A percentile compares a stretch with the other conserved stretches of the same genome.
Conservation (phyloP, 2,888 invertebrate genomes). For the Amphiduros pacificus region DNA sequence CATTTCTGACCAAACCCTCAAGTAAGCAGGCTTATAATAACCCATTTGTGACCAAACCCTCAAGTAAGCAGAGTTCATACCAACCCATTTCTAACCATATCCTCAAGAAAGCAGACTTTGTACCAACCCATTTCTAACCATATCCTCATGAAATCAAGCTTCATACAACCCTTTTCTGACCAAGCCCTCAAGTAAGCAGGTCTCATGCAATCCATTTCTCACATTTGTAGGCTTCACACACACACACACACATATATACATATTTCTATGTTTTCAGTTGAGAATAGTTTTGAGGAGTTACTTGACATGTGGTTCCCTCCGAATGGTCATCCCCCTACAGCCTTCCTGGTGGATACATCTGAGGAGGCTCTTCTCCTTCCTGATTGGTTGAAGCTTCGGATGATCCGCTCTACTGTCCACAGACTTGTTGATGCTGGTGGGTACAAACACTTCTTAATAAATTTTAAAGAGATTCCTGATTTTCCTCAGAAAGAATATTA, state of each 20-base stretch:
- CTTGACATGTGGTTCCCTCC: conserved; percentile 86
- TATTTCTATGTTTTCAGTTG: conserved; percentile 25
- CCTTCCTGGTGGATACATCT: conserved; percentile 76
- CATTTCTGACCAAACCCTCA: conserved; percentile 51
- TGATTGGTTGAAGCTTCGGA: conserved; percentile 88
- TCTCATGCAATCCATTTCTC: too few species aligned
- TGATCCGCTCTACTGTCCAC: conserved; percentile 79
- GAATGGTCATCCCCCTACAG: conserved; percentile 74
- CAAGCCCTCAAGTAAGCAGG: too few species aligned
- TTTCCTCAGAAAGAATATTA: too few species aligned
- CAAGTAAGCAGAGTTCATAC: conserved; percentile 35
- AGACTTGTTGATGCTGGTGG: conserved; percentile 75
- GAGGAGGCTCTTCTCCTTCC: conserved; percentile 84
- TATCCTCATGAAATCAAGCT: too few species aligned
- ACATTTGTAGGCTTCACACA: too few species aligned
- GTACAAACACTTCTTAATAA: not conserved
- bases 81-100: too few species aligned
- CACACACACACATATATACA: too few species aligned
- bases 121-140: too few species aligned
- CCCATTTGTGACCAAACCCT: too few species aligned
- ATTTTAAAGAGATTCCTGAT: too few species aligned
- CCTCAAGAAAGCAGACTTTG: too few species aligned
- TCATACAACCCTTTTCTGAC: too few species aligned
- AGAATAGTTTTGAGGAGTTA: conserved; percentile 61
- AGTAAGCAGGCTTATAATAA: conserved; percentile 34